Conservation (phyloP, 2,888 invertebrate species). For the Dicranocentrus wangi region DNA sequence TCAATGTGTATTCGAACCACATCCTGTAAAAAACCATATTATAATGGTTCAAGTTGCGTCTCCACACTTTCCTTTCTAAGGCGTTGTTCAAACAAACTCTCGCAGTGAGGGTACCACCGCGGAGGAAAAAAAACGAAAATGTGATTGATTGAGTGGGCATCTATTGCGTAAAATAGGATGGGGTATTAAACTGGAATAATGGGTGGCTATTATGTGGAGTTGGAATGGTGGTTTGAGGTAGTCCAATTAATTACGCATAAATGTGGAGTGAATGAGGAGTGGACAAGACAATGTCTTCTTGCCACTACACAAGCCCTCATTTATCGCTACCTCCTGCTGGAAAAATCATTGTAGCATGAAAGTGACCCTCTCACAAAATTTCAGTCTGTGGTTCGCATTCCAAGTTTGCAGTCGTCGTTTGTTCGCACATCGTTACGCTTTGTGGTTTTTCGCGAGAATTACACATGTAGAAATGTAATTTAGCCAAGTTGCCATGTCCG, state of each 20-base stretch:
- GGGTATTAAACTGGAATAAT: background rate
- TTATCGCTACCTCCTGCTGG: constrained; percentile 1
- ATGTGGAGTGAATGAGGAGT: background rate
- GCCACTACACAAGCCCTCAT: background rate
- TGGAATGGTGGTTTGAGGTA: no score
- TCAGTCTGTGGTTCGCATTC: background rate
- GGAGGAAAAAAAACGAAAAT: background rate
- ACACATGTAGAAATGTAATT: no score
- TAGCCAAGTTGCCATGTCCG: background rate
- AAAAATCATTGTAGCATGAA: constrained; percentile 41
- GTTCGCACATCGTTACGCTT: constrained; percentile 2
- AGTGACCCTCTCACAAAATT: constrained; percentile 35
- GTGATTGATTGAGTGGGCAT: background rate
- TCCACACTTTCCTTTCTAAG: constrained; percentile 25
- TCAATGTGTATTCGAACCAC: background rate
- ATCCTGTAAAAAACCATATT: constrained; percentile 3
- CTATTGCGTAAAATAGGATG: background rate
- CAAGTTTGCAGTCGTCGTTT: background rate
- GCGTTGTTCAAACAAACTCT: constrained; percentile 12
- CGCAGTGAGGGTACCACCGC: background rate
- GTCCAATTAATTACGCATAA: background rate
- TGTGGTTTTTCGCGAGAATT: background rate
- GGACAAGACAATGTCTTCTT: background rate
- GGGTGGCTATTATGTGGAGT: no score
- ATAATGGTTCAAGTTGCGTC: background rate